Evolutionary conservation across 2,888 invertebrate genomes (phyloP), one percentile per base, ranked within the genome.

Genomic region (Chironomus riparius): DNA sequence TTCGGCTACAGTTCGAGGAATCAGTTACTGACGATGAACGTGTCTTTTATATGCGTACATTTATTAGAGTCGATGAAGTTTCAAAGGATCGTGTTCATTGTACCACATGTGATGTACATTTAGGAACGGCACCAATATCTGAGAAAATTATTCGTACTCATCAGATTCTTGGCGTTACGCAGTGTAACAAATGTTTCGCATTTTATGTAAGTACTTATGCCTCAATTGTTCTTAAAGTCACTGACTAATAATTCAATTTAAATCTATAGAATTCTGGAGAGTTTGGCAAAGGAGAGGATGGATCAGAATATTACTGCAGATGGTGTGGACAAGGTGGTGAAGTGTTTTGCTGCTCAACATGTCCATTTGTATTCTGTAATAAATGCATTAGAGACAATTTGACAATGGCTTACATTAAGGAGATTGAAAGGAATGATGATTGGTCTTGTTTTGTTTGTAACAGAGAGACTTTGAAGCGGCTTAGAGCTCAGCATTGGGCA

Each of bases 291-390:
- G 92, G 92, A 71, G 92, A 92, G 82, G 93, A 93, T 84, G 92
- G 92, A 24, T 92, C 92, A 15, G 93, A 93, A 81, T 83, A 93
- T 77, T 93, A 92, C 80, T 93, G 93, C 79, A 87, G 92, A 70
- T 93, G 92, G 93, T 93, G 93, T 80, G 93, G 92, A 0, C 92
- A 93, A 82, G 93, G 89, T 4, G 91, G 91, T 4, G 90, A 90
- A 83, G 91, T 93, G 0, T 90, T 92, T 80, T 93, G 92, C 81
- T 93, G 93, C 80, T 89, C 92, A 2, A 87, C 88, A 78, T 93
- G 93, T 78, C 88, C 89, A 70, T 90, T 87, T 84, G 91, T 91
- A 0, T 91, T 91, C 82, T 91, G 91, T 82, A 90, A 90, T 86
- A 91, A 90, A 85, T 93, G 92, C 81, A 91, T 93, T 72, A 88